These are phyloP conservation scores for Phymanthus crucifer DNA, from an alignment of 92 coral and sea anemone species.

Conservation along the genomic window DNA sequence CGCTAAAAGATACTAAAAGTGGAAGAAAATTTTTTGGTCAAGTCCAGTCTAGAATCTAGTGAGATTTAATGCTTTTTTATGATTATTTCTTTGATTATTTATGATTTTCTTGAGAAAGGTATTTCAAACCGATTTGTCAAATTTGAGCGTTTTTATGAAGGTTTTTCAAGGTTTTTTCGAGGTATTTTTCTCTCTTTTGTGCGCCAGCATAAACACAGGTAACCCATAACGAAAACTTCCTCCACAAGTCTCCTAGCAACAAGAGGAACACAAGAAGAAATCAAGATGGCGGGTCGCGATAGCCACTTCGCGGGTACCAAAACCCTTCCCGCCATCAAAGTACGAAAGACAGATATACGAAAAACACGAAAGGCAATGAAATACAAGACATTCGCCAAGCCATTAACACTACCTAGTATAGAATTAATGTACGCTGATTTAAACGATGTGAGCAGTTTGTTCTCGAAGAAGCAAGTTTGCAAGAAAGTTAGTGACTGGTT, in stretches of 20 bases:
- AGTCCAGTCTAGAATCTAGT: too few relatives aligned
- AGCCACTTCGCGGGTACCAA: conserved; percentile 21
- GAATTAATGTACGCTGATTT: conserved; percentile 65
- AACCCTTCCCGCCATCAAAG: conserved; percentile 43
- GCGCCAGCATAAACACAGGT: conserved; percentile 13
- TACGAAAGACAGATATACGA: conserved; percentile 20
- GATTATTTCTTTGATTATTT: too few relatives aligned
- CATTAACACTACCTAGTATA: conserved; percentile 66
- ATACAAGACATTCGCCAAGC: conserved; percentile 51
- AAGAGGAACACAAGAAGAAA: conserved; percentile 5
- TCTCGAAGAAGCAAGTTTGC: conserved; percentile 75
- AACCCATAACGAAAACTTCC: neutral
- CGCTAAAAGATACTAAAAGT: too few relatives aligned
- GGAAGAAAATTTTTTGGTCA: too few relatives aligned
- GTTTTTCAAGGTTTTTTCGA: too few relatives aligned
- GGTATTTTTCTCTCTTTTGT: too few relatives aligned
- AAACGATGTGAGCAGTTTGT: conserved; percentile 66
- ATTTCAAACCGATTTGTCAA: too few relatives aligned
- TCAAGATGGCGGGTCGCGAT: conserved; percentile 59
- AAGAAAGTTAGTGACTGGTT: conserved; percentile 94
- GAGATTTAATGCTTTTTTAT: too few relatives aligned
- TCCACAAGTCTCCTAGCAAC: conserved; percentile 39
- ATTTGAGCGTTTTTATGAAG: too few relatives aligned
- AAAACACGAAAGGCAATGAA: conserved; percentile 42
- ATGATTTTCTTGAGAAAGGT: too few relatives aligned